Base-by-base conservation (phyloP, 1,140 invertebrate species). In the Palaemon carinicauda region DNA sequence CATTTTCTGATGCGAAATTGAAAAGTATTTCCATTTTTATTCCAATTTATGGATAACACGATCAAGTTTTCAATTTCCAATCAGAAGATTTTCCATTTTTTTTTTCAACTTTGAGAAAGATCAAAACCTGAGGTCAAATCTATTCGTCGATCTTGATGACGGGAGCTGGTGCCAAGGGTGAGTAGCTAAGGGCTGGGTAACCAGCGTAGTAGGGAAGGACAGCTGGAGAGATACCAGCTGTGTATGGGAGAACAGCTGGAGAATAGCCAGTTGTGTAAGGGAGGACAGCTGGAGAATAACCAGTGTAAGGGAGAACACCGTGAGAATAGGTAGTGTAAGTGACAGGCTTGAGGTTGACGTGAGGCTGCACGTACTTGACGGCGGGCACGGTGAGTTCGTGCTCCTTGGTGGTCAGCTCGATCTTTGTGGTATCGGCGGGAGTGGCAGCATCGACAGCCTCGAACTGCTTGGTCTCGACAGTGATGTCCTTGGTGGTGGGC, bases 401-500 rank as follows among this genome's bases (percentile, higher is more conserved):
- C 24, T 60, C 77, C 52, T 56, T 65, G 54, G 27, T 24, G 53
- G 54, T 80, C 24, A 80, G 29, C n/a, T 65, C 33, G 79, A 80
- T 56, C 53, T 80, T 65, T 53, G 54, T 69, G 29, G 79, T 80
- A 54, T 60, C 79, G 4, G 79, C 79, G 21, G 79, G 79, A 2
- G 54, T 80, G 53, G n/a, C 41, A 0, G 54, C 54, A 31, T 60
- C 54, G 41, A 41, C 53, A 1, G 79, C 9, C 5, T 56, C 60
- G 54, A 65, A 65, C 27, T 80, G 54, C 29, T 80, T 27, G 54
- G 79, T 65, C 24, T 31, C 41, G 52, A 80, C 41, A n/a, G 24
- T 75, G 33, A 21, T 15, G 19, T 50, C 24, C 7, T 17, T n/a
- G 12, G 21, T 50, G 0, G 29, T 29, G 41, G 75, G 41, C 77